Evolutionary conservation across 2,113 vertebrate genomes (phyloP).

Genomic region (Zapornia atra): DNA sequence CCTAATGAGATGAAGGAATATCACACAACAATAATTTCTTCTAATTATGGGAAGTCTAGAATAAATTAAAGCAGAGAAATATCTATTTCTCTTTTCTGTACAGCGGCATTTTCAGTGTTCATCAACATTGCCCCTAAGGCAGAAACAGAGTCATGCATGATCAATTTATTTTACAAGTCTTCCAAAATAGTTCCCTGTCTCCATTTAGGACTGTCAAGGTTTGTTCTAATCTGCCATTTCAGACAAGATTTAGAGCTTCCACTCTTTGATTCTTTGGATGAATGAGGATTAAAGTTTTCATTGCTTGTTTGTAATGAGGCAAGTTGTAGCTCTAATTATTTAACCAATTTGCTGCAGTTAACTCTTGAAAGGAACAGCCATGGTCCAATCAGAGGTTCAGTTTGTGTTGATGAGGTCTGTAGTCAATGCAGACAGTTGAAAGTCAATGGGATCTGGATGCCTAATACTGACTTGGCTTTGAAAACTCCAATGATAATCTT

Average conservation of each 20-base stretch:
- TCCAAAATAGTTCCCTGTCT: constrained; percentile 40
- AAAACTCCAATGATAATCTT: background rate
- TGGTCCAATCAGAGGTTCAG: background rate
- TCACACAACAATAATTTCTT: constrained; percentile 39
- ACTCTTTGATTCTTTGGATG: constrained; percentile 46
- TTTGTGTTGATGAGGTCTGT: background rate
- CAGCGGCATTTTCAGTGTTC: constrained; percentile 24
- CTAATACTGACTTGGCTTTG: background rate
- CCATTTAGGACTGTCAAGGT: constrained; percentile 43
- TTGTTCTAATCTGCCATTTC: constrained; percentile 61
- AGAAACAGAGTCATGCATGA: constrained; percentile 35
- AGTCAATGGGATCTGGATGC: background rate
- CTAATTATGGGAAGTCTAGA: constrained; percentile 39
- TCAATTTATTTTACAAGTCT: constrained; percentile 54
- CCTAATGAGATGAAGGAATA: constrained; percentile 34
- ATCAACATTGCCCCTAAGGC: constrained; percentile 21
- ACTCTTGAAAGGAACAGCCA: constrained; percentile 17
- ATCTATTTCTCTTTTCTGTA: constrained; percentile 4
- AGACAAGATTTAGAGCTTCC: constrained; percentile 50
- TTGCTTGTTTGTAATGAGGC: constrained; percentile 35
- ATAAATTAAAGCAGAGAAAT: constrained; percentile 42
- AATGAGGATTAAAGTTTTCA: constrained; percentile 8
- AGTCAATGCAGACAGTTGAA: background rate
- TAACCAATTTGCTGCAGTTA: constrained; percentile 10
- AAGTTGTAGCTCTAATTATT: constrained; percentile 20